Percentiles rank a stretch among this genome's conserved stretches.
Evolutionary conservation across 2,113 vertebrate genomes (phyloP).

Genomic region (Holacanthus passer): DNA sequence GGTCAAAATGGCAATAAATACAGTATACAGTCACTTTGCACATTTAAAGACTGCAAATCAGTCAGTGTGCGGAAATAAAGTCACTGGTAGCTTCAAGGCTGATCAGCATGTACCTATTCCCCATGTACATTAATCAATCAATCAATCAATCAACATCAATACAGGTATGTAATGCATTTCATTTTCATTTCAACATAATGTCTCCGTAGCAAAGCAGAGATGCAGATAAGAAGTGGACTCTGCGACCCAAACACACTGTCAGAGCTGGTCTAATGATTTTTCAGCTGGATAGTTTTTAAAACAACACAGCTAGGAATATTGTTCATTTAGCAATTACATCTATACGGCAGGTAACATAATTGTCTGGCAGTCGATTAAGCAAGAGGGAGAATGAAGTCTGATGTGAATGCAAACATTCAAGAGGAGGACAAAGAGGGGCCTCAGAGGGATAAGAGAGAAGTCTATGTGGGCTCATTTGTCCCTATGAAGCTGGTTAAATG

Average conservation of each 20-base stretch:
- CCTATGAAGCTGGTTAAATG: background rate
- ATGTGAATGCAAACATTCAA: constrained; percentile 6
- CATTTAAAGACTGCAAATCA: background rate
- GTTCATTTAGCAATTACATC: background rate
- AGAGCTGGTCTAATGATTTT: background rate
- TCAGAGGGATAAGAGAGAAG: background rate
- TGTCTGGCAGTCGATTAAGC: background rate
- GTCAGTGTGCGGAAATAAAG: background rate
- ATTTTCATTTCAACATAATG: background rate
- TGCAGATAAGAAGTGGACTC: background rate
- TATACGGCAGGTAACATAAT: background rate
- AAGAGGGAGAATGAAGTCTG: background rate
- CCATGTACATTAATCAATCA: too few relatives aligned
- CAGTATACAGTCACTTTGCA: too few relatives aligned
- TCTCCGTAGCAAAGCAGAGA: background rate
- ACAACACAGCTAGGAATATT: background rate
- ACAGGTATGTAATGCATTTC: background rate
- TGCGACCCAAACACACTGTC: background rate
- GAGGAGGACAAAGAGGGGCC: background rate
- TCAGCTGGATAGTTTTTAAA: constrained; percentile 10
- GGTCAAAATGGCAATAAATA: too few relatives aligned
- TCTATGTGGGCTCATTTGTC: background rate
- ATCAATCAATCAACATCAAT: too few relatives aligned
- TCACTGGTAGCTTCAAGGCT: background rate
- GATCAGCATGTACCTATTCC: background rate